Evolutionary conservation across 2,797 vertebrate species (phyloP), one percentile per base, ranked within the genome.

Genomic region (Muraenolepis orangiensis): DNA sequence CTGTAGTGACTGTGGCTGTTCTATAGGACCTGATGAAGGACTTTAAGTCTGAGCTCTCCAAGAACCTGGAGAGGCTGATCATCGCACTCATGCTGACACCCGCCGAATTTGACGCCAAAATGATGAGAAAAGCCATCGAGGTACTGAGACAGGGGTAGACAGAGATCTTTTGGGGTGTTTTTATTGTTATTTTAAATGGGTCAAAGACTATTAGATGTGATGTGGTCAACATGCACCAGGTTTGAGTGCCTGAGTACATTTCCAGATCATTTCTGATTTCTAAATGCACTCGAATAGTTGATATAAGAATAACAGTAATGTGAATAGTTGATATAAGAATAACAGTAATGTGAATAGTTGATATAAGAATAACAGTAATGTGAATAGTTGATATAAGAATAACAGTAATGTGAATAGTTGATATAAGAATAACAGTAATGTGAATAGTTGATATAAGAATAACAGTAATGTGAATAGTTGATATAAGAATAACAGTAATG

Each of bases 91-190:
- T 99, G 97, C 83, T 99, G 95, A 95, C 94, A 0, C 96, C 96
- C 0, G 94, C 95, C 0, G 96, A 98, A 85, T 98, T 98, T 10
- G 95, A 99, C 38, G 97, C 98, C 85, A 99, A 97, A 90, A 98
- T 99, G 93, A 93, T 98, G 93, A 95, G 91, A 88, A 99, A 99
- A 80, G 98, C 96, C 0, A 98, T 99, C 81, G 96, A 97, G 95
- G 97, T 99, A 89, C 72, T 11, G 23, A 26, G 12, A 66, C 68
- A 26, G 30, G 10, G 57, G 57, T 26, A 64, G 23, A 26, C 23
- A 12, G 23, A 26, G 23, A 12, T 46, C 16, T 46, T 3, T 5
- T 46, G n/a, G n/a, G n/a, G n/a, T n/a, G n/a, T 3, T 46, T 57
- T 26, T 16, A 1, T 10, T 26, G n/a, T n/a, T n/a, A n/a, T 64